These are phyloP conservation scores for Theropithecus gelada DNA, from an alignment of 2,113 vertebrate genomes.

Conservation along the genomic window DNA sequence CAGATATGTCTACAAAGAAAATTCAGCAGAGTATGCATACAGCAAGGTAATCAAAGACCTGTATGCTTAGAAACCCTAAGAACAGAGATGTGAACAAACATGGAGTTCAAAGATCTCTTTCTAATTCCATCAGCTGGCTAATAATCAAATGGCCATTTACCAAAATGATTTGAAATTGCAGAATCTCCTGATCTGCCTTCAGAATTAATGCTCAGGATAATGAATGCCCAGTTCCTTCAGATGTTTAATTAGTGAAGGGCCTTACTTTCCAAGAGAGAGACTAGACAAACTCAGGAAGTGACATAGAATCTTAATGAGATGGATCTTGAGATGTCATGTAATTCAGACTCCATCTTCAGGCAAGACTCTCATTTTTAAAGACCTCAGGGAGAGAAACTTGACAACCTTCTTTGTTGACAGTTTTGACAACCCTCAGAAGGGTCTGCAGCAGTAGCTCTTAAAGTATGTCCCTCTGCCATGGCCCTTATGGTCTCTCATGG, in stretches of 20 bases:
- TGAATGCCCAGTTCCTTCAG: conserved; percentile 58
- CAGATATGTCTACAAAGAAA: neutral
- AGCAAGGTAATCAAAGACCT: conserved; percentile 48
- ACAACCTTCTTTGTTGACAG: conserved; percentile 5
- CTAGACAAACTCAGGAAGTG: conserved; percentile 46
- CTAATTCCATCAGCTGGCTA: conserved; percentile 40
- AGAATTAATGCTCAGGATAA: conserved; percentile 67
- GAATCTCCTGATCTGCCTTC: conserved; percentile 58
- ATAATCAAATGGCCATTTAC: conserved; percentile 69
- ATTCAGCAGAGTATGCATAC: conserved; percentile 1
- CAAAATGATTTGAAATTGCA: conserved; percentile 65
- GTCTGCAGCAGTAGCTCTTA: neutral
- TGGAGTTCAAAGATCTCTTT: conserved; percentile 50
- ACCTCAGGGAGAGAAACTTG: neutral
- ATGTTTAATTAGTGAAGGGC: conserved; percentile 69
- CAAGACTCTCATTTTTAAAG: conserved; percentile 24
- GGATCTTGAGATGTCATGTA: conserved; percentile 22
- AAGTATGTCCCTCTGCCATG: neutral
- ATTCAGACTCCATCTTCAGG: conserved; percentile 56
- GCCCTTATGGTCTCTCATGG: neutral
- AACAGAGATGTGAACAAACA: conserved; percentile 36
- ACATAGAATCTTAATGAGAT: conserved; percentile 61
- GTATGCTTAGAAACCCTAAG: conserved; percentile 27
- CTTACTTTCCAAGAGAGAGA: conserved; percentile 44
- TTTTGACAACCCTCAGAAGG: conserved; percentile 36